A percentile compares a stretch with the other conserved stretches of the same genome.
Evolutionary conservation across 53 echinoderm and acorn worm species (phyloP).

Genomic region (Stichopus horrens): DNA sequence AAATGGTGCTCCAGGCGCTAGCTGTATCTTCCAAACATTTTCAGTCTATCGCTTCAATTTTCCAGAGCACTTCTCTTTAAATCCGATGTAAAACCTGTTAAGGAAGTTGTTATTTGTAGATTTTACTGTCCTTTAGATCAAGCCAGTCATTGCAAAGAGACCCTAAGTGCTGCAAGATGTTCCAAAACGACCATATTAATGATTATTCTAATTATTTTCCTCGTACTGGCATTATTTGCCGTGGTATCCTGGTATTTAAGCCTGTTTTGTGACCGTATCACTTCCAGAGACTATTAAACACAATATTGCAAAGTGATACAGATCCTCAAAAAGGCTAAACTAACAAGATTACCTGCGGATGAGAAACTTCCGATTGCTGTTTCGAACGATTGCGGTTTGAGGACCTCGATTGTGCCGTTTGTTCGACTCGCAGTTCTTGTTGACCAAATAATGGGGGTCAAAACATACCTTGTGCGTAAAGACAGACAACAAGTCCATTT

Average conservation of each 20-base stretch:
- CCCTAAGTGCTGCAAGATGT: not conserved
- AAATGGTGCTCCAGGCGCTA: too few species aligned
- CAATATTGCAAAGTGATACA: constrained; percentile 28
- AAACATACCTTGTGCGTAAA: not conserved
- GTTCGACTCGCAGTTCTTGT: not conserved
- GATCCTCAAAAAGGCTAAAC: constrained; percentile 21
- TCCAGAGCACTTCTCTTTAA: not conserved
- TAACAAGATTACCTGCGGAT: constrained; percentile 34
- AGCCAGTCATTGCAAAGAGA: not conserved
- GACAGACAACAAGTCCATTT: too few species aligned
- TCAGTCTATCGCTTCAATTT: too few species aligned
- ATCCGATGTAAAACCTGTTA: not conserved
- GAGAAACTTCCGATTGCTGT: constrained; percentile 30
- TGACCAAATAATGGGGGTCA: not conserved
- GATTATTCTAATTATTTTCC: not conserved
- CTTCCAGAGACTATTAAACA: not conserved
- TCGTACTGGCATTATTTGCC: not conserved
- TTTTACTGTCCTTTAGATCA: not conserved
- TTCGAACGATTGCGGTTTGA: constrained; percentile 12
- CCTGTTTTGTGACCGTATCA: constrained; percentile 16
- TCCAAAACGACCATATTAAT: not conserved
- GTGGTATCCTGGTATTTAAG: constrained; percentile 39
- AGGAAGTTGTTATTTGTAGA: not conserved
- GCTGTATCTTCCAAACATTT: too few species aligned
- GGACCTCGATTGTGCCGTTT: not conserved